These are phyloP conservation scores for Porites divaricata DNA, from an alignment of 92 coral and sea anemone species.

Conservation along the genomic window DNA sequence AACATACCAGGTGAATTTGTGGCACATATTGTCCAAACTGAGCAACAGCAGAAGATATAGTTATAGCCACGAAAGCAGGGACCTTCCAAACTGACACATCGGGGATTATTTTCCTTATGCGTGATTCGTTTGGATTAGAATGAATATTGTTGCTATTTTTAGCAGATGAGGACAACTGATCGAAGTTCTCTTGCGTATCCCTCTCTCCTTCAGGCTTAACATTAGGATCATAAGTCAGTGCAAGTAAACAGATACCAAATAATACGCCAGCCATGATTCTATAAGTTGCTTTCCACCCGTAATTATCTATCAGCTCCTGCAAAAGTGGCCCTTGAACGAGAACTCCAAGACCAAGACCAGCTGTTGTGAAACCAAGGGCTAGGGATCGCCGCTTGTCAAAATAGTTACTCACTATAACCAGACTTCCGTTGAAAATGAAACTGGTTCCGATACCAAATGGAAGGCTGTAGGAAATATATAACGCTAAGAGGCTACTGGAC, in stretches of 20 bases:
- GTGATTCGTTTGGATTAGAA: neutral
- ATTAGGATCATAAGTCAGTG: conserved; percentile 39
- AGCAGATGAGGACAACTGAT: neutral
- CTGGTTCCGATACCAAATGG: conserved; percentile 61
- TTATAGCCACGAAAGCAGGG: conserved; percentile 42
- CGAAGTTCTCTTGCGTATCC: neutral
- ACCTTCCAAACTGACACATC: conserved; percentile 54
- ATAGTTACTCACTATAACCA: conserved; percentile 38
- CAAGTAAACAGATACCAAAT: conserved; percentile 15
- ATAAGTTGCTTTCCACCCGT: conserved; percentile 45
- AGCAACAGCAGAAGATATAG: conserved; percentile 26
- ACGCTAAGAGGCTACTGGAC: conserved; percentile 36
- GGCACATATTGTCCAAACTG: conserved; percentile 60
- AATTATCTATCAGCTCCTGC: conserved; percentile 34
- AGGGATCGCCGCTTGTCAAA: conserved; percentile 48
- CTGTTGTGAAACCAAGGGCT: conserved; percentile 52
- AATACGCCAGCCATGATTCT: conserved; percentile 50
- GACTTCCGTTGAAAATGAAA: conserved; percentile 45
- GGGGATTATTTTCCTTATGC: neutral
- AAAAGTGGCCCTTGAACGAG: conserved; percentile 54
- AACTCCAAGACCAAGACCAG: conserved; percentile 60
- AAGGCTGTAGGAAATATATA: conserved; percentile 57
- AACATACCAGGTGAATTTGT: conserved; percentile 61
- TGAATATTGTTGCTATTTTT: neutral
- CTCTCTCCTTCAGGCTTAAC: neutral